Evolutionary conservation across 2,797 vertebrate species (phyloP).

Genomic region (Cephalopachus bancanus): DNA sequence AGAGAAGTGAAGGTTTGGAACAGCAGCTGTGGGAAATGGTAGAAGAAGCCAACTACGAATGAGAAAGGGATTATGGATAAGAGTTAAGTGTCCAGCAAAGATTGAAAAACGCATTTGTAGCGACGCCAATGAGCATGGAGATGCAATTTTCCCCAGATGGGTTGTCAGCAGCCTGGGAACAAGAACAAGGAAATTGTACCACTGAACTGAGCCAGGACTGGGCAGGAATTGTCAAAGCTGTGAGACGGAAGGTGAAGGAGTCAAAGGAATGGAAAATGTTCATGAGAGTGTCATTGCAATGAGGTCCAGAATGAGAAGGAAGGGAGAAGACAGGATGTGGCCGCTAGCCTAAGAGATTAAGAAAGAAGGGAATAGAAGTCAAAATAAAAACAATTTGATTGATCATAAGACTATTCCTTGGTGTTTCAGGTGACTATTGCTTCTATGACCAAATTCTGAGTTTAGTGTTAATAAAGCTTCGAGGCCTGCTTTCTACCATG

Average conservation of each 20-base stretch:
- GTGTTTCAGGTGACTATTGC: constrained; percentile 51
- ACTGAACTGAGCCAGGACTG: constrained; percentile 44
- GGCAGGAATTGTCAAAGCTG: constrained; percentile 29
- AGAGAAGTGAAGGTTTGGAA: constrained; percentile 70
- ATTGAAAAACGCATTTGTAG: constrained; percentile 67
- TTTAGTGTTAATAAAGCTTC: neutral
- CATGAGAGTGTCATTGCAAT: constrained; percentile 60
- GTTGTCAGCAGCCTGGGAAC: constrained; percentile 69
- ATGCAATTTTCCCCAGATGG: constrained; percentile 66
- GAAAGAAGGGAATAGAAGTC: constrained; percentile 44
- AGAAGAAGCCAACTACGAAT: constrained; percentile 68
- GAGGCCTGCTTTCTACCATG: constrained; percentile 7
- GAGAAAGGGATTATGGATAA: constrained; percentile 70
- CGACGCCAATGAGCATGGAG: constrained; percentile 67
- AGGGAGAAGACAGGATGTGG: constrained; percentile 58
- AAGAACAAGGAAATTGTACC: constrained; percentile 56
- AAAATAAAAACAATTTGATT: constrained; percentile 63
- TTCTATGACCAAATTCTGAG: constrained; percentile 39
- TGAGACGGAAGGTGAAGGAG: constrained; percentile 63
- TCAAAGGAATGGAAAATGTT: constrained; percentile 66
- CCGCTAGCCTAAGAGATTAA: constrained; percentile 54
- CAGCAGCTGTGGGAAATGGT: constrained; percentile 66
- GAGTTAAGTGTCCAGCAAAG: constrained; percentile 70
- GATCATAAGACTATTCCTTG: constrained; percentile 43
- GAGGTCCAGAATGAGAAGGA: constrained; percentile 20